phyloP scores from a whole-genome alignment of 2,797 vertebrate species.

The Aselliscus stoliczkanus region DNA sequence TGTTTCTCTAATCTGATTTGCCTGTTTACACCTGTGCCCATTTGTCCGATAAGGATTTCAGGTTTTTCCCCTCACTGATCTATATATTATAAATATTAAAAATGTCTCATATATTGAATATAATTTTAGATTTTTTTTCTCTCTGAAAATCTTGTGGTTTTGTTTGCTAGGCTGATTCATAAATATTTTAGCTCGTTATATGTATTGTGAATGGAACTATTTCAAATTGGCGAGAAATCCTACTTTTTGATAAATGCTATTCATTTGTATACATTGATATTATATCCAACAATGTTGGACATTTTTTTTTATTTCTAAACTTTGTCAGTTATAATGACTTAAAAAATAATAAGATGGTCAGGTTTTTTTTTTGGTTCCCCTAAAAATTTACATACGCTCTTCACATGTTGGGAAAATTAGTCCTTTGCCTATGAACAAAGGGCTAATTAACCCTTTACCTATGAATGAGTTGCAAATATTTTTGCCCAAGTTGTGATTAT shows the following conservation, averaged over 20 bases:
- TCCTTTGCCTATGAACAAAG: background rate
- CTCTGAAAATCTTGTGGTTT: background rate
- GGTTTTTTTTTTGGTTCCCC: background rate
- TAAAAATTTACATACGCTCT: background rate
- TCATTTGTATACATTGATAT: background rate
- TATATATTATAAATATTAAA: background rate
- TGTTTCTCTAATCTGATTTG: background rate
- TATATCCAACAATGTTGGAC: background rate
- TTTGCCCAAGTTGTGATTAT: background rate
- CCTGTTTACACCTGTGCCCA: background rate
- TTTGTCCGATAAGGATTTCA: background rate
- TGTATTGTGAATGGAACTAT: background rate
- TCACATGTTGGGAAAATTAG: background rate
- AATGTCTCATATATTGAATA: background rate
- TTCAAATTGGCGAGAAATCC: background rate
- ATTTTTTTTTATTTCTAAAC: conserved; percentile 8
- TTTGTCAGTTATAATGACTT: background rate
- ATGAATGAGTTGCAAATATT: background rate
- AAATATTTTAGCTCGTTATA: background rate
- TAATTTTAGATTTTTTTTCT: background rate
- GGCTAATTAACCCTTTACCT: background rate
- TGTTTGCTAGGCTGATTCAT: background rate
- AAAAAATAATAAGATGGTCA: background rate
- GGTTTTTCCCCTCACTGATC: background rate
- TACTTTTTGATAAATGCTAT: background rate